These are phyloP conservation scores for Trogon surrucura DNA, from an alignment of 2,113 vertebrate genomes.

Conservation along the genomic window DNA sequence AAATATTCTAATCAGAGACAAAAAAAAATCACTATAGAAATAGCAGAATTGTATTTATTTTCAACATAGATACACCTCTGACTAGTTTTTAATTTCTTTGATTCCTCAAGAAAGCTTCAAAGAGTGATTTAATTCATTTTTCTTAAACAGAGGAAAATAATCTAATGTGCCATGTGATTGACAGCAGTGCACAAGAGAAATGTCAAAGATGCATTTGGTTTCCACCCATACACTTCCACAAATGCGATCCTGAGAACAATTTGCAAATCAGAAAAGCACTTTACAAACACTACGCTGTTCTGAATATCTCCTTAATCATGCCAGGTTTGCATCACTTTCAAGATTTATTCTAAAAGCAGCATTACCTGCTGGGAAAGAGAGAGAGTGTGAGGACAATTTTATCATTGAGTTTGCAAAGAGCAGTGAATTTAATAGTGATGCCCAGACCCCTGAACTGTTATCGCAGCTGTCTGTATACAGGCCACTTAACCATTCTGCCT, in stretches of 20 bases:
- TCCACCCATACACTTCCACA: conserved; percentile 55
- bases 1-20: background rate
- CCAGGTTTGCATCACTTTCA: conserved; percentile 12
- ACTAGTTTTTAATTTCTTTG: background rate
- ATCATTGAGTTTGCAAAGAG: background rate
- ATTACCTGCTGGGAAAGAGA: background rate
- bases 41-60: background rate
- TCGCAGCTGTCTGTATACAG: background rate
- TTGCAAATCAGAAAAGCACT: conserved; percentile 59
- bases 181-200: conserved; percentile 28
- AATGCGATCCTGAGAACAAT: background rate
- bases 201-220: conserved; percentile 61
- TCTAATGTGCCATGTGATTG: conserved; percentile 17
- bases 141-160: conserved; percentile 5
- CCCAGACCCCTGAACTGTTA: background rate
- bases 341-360: background rate
- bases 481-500: background rate
- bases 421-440: background rate
- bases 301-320: conserved; percentile 40
- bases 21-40: background rate
- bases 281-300: conserved; percentile 29
- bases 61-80: background rate
- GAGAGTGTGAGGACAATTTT: background rate
- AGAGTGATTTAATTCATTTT: background rate
- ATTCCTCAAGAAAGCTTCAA: background rate